Conservation (phyloP, 2,113 vertebrate genomes). For the Panthera tigris region DNA sequence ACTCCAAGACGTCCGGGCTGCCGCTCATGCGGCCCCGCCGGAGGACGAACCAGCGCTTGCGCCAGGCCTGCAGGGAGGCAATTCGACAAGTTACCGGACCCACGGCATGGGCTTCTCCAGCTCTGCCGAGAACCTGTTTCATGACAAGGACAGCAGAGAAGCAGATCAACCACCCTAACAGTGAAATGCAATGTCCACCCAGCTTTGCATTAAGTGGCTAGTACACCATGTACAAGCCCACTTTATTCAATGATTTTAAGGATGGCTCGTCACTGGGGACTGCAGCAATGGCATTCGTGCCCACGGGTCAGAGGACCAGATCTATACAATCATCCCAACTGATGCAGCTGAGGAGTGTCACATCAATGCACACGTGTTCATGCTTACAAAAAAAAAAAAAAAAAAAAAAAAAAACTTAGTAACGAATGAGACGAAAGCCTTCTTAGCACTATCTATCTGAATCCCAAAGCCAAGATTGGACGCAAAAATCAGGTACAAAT, state of each 20-base stretch:
- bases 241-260: not conserved
- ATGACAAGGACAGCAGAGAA: not conserved
- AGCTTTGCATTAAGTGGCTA: not conserved
- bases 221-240: not conserved
- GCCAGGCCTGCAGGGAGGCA: conserved; percentile 90
- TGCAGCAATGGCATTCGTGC: not conserved
- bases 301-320: not conserved
- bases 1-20: conserved; percentile 96
- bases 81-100: not conserved
- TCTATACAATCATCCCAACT: not conserved
- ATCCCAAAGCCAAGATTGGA: not conserved
- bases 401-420: not conserved
- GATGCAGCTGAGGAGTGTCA: not conserved
- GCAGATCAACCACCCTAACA: not conserved
- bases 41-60: conserved; percentile 98
- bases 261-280: not conserved
- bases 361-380: not conserved
- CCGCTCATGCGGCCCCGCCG: conserved; percentile 96
- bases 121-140: not conserved
- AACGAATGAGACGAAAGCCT: not conserved
- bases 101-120: not conserved
- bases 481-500: not conserved
- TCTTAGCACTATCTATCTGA: not conserved
- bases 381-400: not conserved
- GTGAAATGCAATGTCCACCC: not conserved